Conservation (phyloP, 2,888 invertebrate genomes). For the Neria commutata region DNA sequence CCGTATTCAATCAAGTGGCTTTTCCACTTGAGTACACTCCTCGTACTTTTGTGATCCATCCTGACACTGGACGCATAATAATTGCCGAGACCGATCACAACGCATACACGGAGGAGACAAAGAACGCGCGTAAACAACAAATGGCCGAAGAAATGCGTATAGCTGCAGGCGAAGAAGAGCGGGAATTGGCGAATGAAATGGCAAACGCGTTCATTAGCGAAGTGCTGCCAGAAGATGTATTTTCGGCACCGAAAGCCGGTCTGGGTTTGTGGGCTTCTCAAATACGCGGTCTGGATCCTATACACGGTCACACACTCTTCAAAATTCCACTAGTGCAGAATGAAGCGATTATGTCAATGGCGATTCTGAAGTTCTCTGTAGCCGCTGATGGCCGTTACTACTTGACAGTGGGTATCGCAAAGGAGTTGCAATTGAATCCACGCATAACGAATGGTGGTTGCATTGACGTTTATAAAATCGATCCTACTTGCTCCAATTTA, state of each 20-base stretch:
- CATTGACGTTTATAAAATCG: constrained; percentile 79
- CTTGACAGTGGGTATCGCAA: constrained; percentile 89
- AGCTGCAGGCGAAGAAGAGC: constrained; percentile 94
- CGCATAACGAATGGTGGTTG: constrained; percentile 81
- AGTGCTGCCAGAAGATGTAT: constrained; percentile 89
- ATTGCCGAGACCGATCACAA: constrained; percentile 98
- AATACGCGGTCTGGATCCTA: constrained; percentile 85
- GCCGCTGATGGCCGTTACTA: constrained; percentile 65
- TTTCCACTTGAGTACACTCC: constrained; percentile 96
- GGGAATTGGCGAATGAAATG: constrained; percentile 95
- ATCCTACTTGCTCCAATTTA: constrained; percentile 79
- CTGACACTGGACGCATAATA: constrained; percentile 87
- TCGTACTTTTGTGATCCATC: constrained; percentile 90
- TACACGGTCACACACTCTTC: constrained; percentile 78
- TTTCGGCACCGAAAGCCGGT: constrained; percentile 96
- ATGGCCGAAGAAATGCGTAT: constrained; percentile 99
- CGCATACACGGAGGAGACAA: constrained; percentile 96
- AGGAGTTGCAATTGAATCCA: constrained; percentile 88
- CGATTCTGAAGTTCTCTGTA: constrained; percentile 78
- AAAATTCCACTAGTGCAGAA: constrained; percentile 89
- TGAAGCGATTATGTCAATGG: constrained; percentile 91
- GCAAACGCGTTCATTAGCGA: constrained; percentile 96
- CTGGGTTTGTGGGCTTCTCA: constrained; percentile 95
- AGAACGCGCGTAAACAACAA: constrained; percentile 86
- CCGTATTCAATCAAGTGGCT: constrained; percentile 96